These are phyloP conservation scores for Archips crataeganus DNA, from an alignment of 2,888 invertebrate species.

Conservation along the genomic window DNA sequence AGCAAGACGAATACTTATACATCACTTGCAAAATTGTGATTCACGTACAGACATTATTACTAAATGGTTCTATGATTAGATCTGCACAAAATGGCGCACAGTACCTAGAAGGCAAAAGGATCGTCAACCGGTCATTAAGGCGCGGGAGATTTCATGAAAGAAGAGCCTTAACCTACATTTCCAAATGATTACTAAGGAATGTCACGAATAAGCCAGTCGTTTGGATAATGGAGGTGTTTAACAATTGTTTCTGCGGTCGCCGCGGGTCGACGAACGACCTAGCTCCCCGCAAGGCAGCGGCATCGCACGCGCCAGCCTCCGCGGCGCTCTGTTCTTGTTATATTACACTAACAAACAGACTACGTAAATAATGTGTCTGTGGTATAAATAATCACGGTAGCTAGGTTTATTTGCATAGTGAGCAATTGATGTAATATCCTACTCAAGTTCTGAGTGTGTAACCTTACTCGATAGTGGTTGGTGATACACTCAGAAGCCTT, in stretches of 20 bases:
- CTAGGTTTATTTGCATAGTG: conserved; percentile 5
- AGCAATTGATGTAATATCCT: conserved; percentile 12
- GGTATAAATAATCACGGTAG: conserved; percentile 13
- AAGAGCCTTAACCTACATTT: conserved; percentile 81
- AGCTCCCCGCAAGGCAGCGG: conserved; percentile 67
- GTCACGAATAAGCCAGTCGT: conserved; percentile 81
- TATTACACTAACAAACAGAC: conserved; percentile 31
- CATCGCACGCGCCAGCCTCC: conserved; percentile 48
- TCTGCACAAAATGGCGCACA: conserved; percentile 1
- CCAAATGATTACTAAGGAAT: conserved; percentile 80
- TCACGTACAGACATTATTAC: neutral
- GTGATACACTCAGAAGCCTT: neutral
- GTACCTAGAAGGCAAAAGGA: conserved; percentile 11
- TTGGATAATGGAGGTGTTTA: conserved; percentile 79
- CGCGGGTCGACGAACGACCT: conserved; percentile 83
- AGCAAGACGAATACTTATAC: neutral
- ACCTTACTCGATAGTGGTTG: neutral
- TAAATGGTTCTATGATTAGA: neutral
- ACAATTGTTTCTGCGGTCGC: conserved; percentile 75
- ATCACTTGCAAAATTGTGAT: neutral
- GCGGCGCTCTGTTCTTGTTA: conserved; percentile 38
- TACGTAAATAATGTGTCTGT: conserved; percentile 23
- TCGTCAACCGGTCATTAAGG: conserved; percentile 37
- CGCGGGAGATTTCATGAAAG: conserved; percentile 61
- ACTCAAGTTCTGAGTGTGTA: neutral